Evolutionary conservation across 2,113 vertebrate species (phyloP), one percentile per base, ranked within the genome.

Genomic region (Malurus melanocephalus): DNA sequence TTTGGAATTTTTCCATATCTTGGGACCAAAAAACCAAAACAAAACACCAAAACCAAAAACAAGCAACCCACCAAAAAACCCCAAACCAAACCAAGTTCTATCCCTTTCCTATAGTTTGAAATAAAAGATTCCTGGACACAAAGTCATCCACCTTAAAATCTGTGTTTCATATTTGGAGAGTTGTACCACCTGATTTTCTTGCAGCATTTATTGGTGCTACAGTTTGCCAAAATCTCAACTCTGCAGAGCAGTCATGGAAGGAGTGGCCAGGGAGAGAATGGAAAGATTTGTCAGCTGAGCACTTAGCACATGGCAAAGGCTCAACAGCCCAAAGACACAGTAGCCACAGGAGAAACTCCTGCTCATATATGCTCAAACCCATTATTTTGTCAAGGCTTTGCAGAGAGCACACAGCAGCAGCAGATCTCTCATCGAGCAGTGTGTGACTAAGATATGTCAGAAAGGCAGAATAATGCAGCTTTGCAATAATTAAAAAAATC

Each of bases 391-490:
- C 45, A 72, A 8, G 28, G 27, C 27, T 75, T 76, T 87, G 11
- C 55, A 75, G 30, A 60, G 32, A 52, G 32, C n/a, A 33, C 8
- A 0, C 0, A 1, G 64, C 43, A 78, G 22, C n/a, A n/a, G 24
- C 64, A 80, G 56, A 24, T 21, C n/a, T 69, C 35, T 55, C 15
- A 9, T 4, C 8, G 30, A 85, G 22, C 14, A 79, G 18, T n/a
- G 45, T 0, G 0, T 19, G 16, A 72, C 49, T 68, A 52, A 83
- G 30, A 27, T 40, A 35, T 0, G 0, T n/a, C 32, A 83, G 27
- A 53, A 85, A n/a, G 3, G 8, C 22, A 69, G 26, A 87, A 67
- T 7, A 88, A 64, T 3, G 2, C 6, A 55, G 32, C 23, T 81
- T 71, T 53, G n/a, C 4, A 72, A 10, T 80, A 75, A 61, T 51